Evolutionary conservation across 2,113 vertebrate genomes (phyloP).

Genomic region (Stictonetta naevosa): DNA sequence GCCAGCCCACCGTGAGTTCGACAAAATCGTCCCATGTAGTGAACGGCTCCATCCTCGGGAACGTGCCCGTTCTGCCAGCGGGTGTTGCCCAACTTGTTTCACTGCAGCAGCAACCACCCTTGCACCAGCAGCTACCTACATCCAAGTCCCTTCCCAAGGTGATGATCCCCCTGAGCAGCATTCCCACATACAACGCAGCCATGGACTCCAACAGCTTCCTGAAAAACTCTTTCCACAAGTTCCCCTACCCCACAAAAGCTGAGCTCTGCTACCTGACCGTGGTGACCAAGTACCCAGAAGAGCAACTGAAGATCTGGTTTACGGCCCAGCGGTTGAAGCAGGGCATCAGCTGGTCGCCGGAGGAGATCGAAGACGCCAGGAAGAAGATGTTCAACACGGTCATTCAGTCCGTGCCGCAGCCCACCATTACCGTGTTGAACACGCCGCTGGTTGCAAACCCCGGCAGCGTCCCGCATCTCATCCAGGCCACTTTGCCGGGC

Average conservation of each 20-base stretch:
- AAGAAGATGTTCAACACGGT: conserved; percentile 99
- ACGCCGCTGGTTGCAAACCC: conserved; percentile 87
- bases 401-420: conserved; percentile 88
- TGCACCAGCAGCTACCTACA: conserved; percentile 79
- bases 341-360: conserved; percentile 99
- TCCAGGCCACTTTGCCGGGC: conserved; percentile 85
- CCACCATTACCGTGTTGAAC: conserved; percentile 93
- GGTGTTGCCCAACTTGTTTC: conserved; percentile 93
- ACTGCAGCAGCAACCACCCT: conserved; percentile 83
- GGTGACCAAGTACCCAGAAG: conserved; percentile 97
- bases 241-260: conserved; percentile 97
- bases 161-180: conserved; percentile 98
- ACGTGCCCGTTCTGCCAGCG: conserved; percentile 88
- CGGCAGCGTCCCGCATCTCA: conserved; percentile 82
- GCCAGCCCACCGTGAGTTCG: conserved; percentile 76
- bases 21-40: conserved; percentile 79
- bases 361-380: conserved; percentile 97
- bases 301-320: conserved; percentile 99
- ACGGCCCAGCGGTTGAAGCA: conserved; percentile 97
- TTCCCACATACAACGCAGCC: conserved; percentile 93
- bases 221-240: conserved; percentile 97
- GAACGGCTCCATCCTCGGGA: conserved; percentile 87
- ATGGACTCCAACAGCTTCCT: conserved; percentile 98
- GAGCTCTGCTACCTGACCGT: conserved; percentile 98
- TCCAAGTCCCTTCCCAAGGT: conserved; percentile 96